Evolutionary conservation across 1,140 invertebrate genomes (phyloP).

Genomic region (Chrysopa pallens): DNA sequence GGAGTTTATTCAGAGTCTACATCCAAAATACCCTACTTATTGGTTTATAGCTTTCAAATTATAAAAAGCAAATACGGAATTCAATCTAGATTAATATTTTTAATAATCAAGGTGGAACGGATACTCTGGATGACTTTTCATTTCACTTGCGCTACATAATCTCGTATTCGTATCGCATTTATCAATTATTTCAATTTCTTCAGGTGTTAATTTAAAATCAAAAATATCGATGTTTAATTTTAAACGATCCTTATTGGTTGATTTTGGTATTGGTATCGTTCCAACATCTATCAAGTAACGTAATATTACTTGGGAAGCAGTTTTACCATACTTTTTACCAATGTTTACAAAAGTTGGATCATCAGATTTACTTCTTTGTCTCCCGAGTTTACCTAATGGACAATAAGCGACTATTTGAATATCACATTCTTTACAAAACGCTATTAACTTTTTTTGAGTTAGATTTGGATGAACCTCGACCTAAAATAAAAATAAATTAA

Average conservation of each 20-base stretch:
- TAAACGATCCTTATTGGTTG: constrained; percentile 53
- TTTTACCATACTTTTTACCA: constrained; percentile 35
- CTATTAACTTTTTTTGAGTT: constrained; percentile 42
- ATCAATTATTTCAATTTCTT: constrained; percentile 41
- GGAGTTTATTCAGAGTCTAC: too few species aligned
- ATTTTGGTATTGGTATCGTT: constrained; percentile 67
- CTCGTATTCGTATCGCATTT: constrained; percentile 36
- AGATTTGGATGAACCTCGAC: constrained; percentile 63
- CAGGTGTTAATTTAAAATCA: constrained; percentile 47
- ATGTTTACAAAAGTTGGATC: constrained; percentile 36
- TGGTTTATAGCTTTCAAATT: too few species aligned
- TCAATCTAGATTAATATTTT: too few species aligned
- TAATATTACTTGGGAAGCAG: constrained; percentile 31
- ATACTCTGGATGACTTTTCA: constrained; percentile 33
- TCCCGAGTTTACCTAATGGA: constrained; percentile 41
- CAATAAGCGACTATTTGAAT: constrained; percentile 54
- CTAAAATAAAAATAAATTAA: constrained; percentile 9
- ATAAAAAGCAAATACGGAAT: too few species aligned
- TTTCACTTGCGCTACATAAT: constrained; percentile 27
- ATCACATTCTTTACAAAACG: constrained; percentile 40
- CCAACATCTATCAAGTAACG: constrained; percentile 32
- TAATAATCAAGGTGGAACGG: too few species aligned
- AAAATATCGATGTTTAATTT: constrained; percentile 58
- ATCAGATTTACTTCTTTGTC: constrained; percentile 34
- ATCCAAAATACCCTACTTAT: too few species aligned